phyloP scores from a whole-genome alignment of 2,113 vertebrate species.

The Zingel zingel region DNA sequence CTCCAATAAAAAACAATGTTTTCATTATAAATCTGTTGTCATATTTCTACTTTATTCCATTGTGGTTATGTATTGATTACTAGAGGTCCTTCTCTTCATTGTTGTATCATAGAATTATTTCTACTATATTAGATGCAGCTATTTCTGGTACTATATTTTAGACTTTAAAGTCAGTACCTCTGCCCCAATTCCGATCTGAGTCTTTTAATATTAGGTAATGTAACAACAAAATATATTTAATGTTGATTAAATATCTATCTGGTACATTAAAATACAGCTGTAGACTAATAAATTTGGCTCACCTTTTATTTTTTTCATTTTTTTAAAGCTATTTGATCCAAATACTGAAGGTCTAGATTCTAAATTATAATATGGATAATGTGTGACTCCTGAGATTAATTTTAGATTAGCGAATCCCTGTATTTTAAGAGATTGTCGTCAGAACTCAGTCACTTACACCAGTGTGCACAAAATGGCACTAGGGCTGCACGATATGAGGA shows the following conservation, averaged over 20 bases:
- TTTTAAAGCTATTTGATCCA: not conserved
- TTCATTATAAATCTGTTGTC: conserved; percentile 42
- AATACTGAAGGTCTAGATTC: not conserved
- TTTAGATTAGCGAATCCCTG: not conserved
- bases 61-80: conserved; percentile 20
- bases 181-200: no score
- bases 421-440: not conserved
- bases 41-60: conserved; percentile 3
- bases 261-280: no score
- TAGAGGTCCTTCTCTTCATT: not conserved
- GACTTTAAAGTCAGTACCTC: not conserved
- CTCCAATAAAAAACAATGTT: conserved; percentile 30
- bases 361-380: no score
- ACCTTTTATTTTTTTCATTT: not conserved
- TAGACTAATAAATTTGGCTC: not conserved
- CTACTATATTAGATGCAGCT: not conserved
- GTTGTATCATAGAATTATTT: not conserved
- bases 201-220: no score
- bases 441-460: not conserved
- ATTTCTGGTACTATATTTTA: not conserved
- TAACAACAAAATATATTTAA: no score
- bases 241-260: no score
- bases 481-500: no score
- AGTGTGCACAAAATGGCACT: not conserved
- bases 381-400: no score